These are phyloP conservation scores for Catocala nupta DNA, from an alignment of 2,888 invertebrate species.

Conservation along the genomic window DNA sequence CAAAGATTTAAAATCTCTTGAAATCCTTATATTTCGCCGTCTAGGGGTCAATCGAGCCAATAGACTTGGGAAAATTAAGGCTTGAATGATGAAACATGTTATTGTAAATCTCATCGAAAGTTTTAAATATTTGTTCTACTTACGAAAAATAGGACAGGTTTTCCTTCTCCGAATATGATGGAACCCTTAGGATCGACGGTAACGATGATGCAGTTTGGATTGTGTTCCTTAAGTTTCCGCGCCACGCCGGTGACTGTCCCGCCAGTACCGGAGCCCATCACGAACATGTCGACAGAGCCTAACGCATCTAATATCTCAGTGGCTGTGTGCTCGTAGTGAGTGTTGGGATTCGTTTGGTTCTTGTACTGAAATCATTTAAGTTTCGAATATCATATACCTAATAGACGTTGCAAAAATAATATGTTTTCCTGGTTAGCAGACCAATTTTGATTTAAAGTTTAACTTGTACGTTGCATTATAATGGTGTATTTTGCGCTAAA, in stretches of 20 bases:
- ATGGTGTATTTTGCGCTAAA: too few species aligned
- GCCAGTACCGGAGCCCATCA: conserved; percentile 95
- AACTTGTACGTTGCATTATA: too few species aligned
- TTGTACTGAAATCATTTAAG: conserved; percentile 87
- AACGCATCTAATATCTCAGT: conserved; percentile 92
- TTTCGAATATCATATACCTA: neutral
- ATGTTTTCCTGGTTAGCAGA: too few species aligned
- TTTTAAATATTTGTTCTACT: conserved; percentile 32
- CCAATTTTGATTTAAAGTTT: too few species aligned
- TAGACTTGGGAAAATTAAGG: too few species aligned
- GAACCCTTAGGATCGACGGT: conserved; percentile 95
- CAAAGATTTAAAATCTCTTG: too few species aligned
- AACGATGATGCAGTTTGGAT: conserved; percentile 91
- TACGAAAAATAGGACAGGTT: conserved; percentile 54
- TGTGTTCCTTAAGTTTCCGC: conserved; percentile 93
- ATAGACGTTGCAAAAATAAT: too few species aligned
- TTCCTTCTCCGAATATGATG: conserved; percentile 89
- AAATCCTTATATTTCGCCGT: too few species aligned
- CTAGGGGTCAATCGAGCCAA: too few species aligned
- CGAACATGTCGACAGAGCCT: conserved; percentile 93
- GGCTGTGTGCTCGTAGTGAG: conserved; percentile 97
- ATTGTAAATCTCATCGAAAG: too few species aligned
- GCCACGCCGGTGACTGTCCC: conserved; percentile 97
- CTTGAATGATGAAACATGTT: too few species aligned
- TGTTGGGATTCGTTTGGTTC: conserved; percentile 96